Base-by-base conservation (phyloP, 2,888 invertebrate species). In the Torymus tubicola region DNA sequence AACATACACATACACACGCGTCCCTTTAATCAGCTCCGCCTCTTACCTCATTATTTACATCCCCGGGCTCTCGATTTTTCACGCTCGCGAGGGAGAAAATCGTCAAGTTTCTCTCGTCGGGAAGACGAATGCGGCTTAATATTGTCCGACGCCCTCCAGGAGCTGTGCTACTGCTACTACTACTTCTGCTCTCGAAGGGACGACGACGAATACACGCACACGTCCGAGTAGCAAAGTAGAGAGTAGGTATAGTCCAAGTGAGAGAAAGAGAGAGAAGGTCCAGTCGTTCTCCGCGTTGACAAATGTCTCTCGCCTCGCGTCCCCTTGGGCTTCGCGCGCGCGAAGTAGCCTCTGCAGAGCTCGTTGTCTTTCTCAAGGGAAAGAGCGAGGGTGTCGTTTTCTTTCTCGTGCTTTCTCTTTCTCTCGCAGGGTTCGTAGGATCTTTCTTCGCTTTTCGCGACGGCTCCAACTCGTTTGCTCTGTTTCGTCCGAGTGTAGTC, bases 71-170 rank as follows among this genome's bases (percentile, higher is more conserved):
- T 60, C 71, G 78, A 78, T 78, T 78, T 71, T 78, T 78, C 78
- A 78, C 71, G 71, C 68, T 14, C 57, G 14, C 65, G 50, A 13
- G 24, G 42, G 57, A 57, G 60, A 68, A 68, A 68, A 68, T 78
- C 60, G 72, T 82, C 83, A 83, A 82, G 81, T 82, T 81, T 16
- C 83, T 83, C 85, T 84, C 83, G 84, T 84, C 84, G 85, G 86
- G 87, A 88, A 88, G 88, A 88, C 87, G 87, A 88, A 89, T 88
- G 88, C 86, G 87, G 87, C 88, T 88, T 89, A 89, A 89, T 89
- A 89, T 88, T 85, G 86, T 85, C 84, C 84, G 86, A 87, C 61
- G 50, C 68, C 24, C 42, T 61, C 21, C 42, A 42, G 42, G 42
- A 42, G 42, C 42, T 42, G 42, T 42, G 42, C 42, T 42, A 42